Base-by-base conservation (phyloP, 2,888 invertebrate genomes). In the Diarsia rubi region DNA sequence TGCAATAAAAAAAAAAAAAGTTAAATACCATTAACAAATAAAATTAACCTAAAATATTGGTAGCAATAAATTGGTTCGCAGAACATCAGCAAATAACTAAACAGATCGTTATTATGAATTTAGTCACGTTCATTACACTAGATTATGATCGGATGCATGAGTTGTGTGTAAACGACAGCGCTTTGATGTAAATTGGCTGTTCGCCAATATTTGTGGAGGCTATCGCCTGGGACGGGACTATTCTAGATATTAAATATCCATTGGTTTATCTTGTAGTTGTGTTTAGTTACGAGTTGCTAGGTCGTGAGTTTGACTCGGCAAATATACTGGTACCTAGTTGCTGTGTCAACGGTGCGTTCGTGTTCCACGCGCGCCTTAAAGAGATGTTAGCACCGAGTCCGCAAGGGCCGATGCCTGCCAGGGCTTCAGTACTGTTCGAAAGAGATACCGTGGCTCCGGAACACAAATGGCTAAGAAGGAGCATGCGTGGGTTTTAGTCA, bases 101-200 rank as follows among this genome's bases (percentile, higher is more conserved):
- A 70, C 78, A 62, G 62, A 66, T 42, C 59, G 37, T 79, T 57
- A 59, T 68, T 68, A 72, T 57, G 37, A 47, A 66, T 66, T 82
- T 47, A 59, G 69, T 63, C 62, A 54, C 52, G 66, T 69, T 73
- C 47, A 59, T 78, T 65, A 73, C 52, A 69, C 24, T 24, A 71
- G 65, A 81, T 67, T 69, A 82, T 73, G 62, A 81, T 69, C 65
- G 47, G 31, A 52, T 69, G 57, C 59, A 57, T 62, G 73, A 78
- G 57, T 68, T 68, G 67, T 68, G 54, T 67, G 62, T 81, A 81
- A 73, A 73, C 62, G 67, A 71, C 52, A 59, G 16, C 37, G 69
- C 64, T 80, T 78, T 78, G 80, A 73, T 81, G 45, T 68, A 16
- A 37, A 27, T 63, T 81, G 80, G 80, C 62, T 14, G 19, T 44